Base-by-base conservation (phyloP, 1,140 invertebrate species). In the Carposina sasakii region DNA sequence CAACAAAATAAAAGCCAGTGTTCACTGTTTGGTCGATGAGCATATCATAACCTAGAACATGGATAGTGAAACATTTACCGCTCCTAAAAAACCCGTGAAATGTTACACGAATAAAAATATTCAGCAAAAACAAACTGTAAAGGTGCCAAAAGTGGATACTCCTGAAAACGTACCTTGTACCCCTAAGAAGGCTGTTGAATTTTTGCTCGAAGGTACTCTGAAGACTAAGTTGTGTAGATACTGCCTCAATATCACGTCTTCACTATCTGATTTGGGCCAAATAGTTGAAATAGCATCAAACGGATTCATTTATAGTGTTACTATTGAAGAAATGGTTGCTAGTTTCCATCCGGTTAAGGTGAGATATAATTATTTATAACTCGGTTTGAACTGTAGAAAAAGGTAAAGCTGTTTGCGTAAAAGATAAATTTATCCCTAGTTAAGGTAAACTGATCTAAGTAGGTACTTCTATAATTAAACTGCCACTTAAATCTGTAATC, bases 341-440 rank as follows among this genome's bases (percentile, higher is more conserved):
- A 69, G 67, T 53, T 70, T 84, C 40, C 62, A 81, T 63, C 77
- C 79, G n/a, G 65, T 67, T 46, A 70, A 81, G 77, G 79, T 81
- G 53, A 47, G 52, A 40, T 30, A n/a, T n/a, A n/a, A n/a, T n/a
- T n/a, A n/a, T n/a, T n/a, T n/a, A n/a, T n/a, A n/a, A n/a, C n/a
- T n/a, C n/a, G n/a, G n/a, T n/a, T n/a, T n/a, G n/a, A n/a, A n/a
- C n/a, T n/a, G n/a, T n/a, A n/a, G n/a, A n/a, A n/a, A n/a, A n/a
- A n/a, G n/a, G n/a, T n/a, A n/a, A n/a, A n/a, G n/a, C n/a, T n/a
- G n/a, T n/a, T n/a, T n/a, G n/a, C n/a, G n/a, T n/a, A n/a, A n/a
- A n/a, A n/a, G n/a, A n/a, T n/a, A n/a, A n/a, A n/a, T n/a, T n/a
- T n/a, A n/a, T n/a, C n/a, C n/a, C n/a, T n/a, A n/a, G n/a, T n/a